A percentile compares a stretch with the other conserved stretches of the same genome.
These are phyloP conservation scores for Melanotaenia pygmaea DNA, from an alignment of 2,797 vertebrate genomes.

Conservation along the genomic window DNA sequence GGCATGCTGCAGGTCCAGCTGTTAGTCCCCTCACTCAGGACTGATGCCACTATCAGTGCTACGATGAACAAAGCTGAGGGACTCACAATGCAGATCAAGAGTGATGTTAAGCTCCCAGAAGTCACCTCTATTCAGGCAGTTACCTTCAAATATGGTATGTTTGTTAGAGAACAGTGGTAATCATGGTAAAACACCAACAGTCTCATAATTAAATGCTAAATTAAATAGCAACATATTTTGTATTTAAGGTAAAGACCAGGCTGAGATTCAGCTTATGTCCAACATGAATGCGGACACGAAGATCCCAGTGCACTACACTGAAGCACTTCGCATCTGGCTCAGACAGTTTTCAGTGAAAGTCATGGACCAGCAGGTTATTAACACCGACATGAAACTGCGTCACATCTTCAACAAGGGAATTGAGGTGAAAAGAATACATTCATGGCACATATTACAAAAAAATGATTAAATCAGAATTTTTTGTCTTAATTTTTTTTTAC, in stretches of 20 bases:
- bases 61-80: constrained; percentile 74
- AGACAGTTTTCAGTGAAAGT: constrained; percentile 68
- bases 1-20: constrained; percentile 83
- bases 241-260: constrained; percentile 84
- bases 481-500: neutral
- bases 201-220: constrained; percentile 12
- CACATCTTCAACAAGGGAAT: constrained; percentile 88
- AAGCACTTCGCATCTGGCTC: constrained; percentile 73
- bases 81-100: constrained; percentile 84
- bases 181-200: neutral
- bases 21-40: constrained; percentile 83
- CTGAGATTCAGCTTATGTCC: constrained; percentile 87
- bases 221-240: constrained; percentile 26
- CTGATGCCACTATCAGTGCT: constrained; percentile 84
- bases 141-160: constrained; percentile 86
- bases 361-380: constrained; percentile 87
- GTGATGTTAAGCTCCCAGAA: constrained; percentile 82
- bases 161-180: neutral
- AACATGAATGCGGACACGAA: constrained; percentile 84
- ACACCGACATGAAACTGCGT: constrained; percentile 90
- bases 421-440: constrained; percentile 79
- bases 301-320: constrained; percentile 71
- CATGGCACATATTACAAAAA: neutral
- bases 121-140: constrained; percentile 84
- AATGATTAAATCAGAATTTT: neutral